Conservation (phyloP, 2,113 vertebrate species). For the Columba janthina region DNA sequence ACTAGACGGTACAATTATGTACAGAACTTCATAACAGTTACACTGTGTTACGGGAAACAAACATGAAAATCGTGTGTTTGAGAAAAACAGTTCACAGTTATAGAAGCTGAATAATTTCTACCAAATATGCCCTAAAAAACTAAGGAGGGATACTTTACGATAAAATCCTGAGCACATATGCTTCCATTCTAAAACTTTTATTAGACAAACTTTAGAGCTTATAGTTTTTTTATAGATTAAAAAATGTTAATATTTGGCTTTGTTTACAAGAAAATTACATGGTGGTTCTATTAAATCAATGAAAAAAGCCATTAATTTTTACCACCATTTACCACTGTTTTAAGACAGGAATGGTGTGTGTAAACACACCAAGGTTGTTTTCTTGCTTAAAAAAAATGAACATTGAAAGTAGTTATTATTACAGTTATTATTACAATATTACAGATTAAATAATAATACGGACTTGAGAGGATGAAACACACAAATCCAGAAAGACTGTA, state of each 20-base stretch:
- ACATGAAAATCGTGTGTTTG: not conserved
- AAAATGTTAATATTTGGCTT: not conserved
- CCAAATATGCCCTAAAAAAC: not conserved
- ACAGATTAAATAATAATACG: not conserved
- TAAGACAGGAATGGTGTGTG: not conserved
- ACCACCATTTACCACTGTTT: not conserved
- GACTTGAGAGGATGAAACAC: not conserved
- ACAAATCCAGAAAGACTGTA: not conserved
- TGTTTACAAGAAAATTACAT: not conserved
- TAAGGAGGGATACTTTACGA: not conserved
- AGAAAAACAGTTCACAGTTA: not conserved
- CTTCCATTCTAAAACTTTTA: not conserved
- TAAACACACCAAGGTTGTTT: not conserved
- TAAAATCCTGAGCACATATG: not conserved
- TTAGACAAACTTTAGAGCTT: not conserved
- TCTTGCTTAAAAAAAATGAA: not conserved
- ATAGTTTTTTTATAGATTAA: not conserved
- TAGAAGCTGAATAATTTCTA: not conserved
- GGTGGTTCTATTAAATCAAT: not conserved
- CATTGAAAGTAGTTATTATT: not conserved
- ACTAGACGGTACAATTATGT: not conserved
- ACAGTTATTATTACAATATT: no score
- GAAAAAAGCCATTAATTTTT: not conserved
- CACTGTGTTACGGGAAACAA: not conserved
- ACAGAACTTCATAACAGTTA: not conserved